These are phyloP conservation scores for Notiomystis cincta DNA, from an alignment of 2,113 vertebrate genomes.

Conservation along the genomic window DNA sequence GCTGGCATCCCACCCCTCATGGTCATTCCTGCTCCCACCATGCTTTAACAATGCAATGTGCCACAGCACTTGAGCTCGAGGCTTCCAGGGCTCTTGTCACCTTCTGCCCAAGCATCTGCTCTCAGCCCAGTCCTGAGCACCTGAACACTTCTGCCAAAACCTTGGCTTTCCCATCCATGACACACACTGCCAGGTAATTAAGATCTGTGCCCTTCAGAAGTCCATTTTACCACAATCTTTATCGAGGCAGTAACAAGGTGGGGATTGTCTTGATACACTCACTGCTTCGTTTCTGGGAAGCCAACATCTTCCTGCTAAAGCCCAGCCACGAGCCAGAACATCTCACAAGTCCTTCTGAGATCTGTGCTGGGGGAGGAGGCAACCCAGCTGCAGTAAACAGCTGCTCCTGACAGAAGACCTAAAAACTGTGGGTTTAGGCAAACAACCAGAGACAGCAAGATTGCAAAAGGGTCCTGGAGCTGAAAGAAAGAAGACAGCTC, in stretches of 20 bases:
- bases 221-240: not conserved
- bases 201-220: not conserved
- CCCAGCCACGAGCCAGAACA: not conserved
- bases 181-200: not conserved
- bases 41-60: not conserved
- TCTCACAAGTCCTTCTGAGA: not conserved
- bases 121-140: not conserved
- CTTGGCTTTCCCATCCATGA: not conserved
- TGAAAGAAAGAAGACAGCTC: not conserved
- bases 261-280: not conserved
- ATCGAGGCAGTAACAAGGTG: not conserved
- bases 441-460: not conserved
- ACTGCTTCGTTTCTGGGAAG: not conserved
- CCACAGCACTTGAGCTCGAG: not conserved
- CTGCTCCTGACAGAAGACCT: not conserved
- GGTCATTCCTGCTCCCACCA: not conserved
- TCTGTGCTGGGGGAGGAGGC: not conserved
- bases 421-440: not conserved
- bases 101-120: not conserved
- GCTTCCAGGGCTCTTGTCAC: not conserved
- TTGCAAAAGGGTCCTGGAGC: not conserved
- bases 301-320: not conserved
- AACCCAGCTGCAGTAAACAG: not conserved
- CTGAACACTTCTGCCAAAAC: not conserved
- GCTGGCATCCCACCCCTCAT: not conserved